Conservation (phyloP, 2,888 invertebrate genomes). For the Ligdia adustata region DNA sequence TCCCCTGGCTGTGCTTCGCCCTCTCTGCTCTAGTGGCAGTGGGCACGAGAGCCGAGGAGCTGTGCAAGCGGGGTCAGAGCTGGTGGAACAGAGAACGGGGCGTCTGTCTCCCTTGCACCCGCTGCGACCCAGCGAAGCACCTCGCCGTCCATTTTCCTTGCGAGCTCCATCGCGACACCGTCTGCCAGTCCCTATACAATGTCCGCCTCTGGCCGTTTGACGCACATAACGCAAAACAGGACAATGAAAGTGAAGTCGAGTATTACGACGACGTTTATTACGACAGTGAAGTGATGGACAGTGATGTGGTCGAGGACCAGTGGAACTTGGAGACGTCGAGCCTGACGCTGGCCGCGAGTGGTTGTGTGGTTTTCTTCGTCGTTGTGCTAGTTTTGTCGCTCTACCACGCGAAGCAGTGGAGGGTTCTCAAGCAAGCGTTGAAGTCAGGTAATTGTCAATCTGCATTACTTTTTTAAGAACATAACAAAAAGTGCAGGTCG, state of each 20-base stretch:
- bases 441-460: conserved; percentile 86
- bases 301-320: conserved; percentile 69
- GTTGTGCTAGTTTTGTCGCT: conserved; percentile 90
- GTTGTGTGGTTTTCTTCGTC: conserved; percentile 91
- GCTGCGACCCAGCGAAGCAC: conserved; percentile 84
- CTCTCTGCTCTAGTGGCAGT: conserved; percentile 70
- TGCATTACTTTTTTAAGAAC: not conserved
- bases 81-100: conserved; percentile 88
- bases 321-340: conserved; percentile 91
- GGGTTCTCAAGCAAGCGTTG: conserved; percentile 89
- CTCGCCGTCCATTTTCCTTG: conserved; percentile 88
- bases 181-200: conserved; percentile 88
- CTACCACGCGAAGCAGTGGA: conserved; percentile 92
- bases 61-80: conserved; percentile 83
- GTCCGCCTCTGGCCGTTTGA: conserved; percentile 86
- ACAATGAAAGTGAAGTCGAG: conserved; percentile 70
- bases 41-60: conserved; percentile 58
- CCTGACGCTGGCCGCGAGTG: conserved; percentile 88
- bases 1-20: conserved; percentile 69
- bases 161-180: conserved; percentile 89
- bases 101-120: conserved; percentile 88
- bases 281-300: conserved; percentile 67
- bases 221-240: conserved; percentile 57
- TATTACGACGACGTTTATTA: conserved; percentile 74
- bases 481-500: too few relatives aligned